These are phyloP conservation scores for Nothoprocta perdicaria DNA, from an alignment of 2,113 vertebrate genomes.

Conservation along the genomic window DNA sequence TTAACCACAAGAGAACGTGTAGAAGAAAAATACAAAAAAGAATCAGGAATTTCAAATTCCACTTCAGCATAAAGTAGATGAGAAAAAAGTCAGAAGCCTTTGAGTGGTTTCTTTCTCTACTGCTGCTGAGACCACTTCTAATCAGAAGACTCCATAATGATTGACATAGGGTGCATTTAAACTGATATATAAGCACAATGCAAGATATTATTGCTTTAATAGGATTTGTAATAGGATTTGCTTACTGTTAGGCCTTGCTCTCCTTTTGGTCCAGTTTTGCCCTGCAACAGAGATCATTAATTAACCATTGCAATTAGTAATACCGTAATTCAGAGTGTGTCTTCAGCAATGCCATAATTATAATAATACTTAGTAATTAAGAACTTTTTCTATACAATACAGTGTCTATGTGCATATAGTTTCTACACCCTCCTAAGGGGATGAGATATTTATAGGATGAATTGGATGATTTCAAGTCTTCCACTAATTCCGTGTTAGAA, in stretches of 20 bases:
- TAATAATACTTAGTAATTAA: neutral
- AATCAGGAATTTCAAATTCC: neutral
- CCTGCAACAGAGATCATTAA: constrained; percentile 71
- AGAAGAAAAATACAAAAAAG: neutral
- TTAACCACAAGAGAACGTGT: neutral
- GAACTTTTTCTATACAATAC: neutral
- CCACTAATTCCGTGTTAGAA: neutral
- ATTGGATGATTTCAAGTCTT: neutral
- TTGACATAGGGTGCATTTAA: neutral
- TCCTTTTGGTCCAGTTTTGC: constrained; percentile 84
- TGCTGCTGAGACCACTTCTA: neutral
- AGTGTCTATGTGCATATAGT: neutral
- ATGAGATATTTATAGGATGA: neutral
- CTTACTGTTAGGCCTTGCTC: constrained; percentile 88
- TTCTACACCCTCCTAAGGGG: neutral
- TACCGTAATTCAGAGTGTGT: neutral
- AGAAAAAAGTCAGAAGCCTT: neutral
- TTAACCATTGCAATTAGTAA: constrained; percentile 19
- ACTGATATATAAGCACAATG: too few relatives aligned
- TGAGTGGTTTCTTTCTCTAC: neutral
- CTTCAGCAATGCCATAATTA: neutral
- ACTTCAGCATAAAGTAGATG: neutral
- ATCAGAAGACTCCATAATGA: neutral
- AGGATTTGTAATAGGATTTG: constrained; percentile 14
- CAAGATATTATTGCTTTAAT: neutral